These are phyloP conservation scores for Nyctalus aviator DNA, from an alignment of 2,797 vertebrate species.

Conservation along the genomic window DNA sequence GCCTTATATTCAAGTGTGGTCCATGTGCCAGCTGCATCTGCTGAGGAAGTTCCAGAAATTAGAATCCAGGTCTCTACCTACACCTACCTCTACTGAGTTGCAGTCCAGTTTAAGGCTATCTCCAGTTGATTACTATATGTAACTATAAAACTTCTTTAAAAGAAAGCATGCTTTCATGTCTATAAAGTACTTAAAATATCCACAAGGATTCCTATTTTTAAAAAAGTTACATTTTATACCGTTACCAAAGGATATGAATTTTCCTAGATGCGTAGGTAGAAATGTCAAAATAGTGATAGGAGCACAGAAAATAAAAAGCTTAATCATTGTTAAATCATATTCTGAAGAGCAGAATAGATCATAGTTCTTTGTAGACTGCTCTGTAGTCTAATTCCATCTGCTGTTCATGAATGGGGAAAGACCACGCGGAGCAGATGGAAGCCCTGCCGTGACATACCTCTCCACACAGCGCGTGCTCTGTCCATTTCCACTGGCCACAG, in stretches of 20 bases:
- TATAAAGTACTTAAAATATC: not conserved
- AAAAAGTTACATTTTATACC: not conserved
- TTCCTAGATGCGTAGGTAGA: not conserved
- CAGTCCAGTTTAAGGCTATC: not conserved
- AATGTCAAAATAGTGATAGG: not conserved
- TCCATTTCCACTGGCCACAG: not conserved
- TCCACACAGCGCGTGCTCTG: not conserved
- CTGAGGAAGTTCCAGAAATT: not conserved
- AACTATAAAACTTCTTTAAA: not conserved
- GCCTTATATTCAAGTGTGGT: not conserved
- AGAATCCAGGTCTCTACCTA: not conserved
- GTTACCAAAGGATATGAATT: constrained; percentile 8
- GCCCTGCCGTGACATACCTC: not conserved
- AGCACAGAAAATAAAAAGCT: not conserved
- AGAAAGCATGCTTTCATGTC: not conserved
- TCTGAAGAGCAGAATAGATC: not conserved
- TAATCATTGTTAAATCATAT: not conserved
- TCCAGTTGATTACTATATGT: not conserved
- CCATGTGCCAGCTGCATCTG: not conserved
- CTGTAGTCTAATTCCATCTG: not conserved
- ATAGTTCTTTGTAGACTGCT: not conserved
- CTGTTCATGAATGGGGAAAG: not conserved
- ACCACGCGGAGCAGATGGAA: not conserved
- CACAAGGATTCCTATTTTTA: not conserved
- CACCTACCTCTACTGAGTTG: not conserved